Evolutionary conservation across 1,140 invertebrate genomes (phyloP).

Genomic region (Drosophila varians): DNA sequence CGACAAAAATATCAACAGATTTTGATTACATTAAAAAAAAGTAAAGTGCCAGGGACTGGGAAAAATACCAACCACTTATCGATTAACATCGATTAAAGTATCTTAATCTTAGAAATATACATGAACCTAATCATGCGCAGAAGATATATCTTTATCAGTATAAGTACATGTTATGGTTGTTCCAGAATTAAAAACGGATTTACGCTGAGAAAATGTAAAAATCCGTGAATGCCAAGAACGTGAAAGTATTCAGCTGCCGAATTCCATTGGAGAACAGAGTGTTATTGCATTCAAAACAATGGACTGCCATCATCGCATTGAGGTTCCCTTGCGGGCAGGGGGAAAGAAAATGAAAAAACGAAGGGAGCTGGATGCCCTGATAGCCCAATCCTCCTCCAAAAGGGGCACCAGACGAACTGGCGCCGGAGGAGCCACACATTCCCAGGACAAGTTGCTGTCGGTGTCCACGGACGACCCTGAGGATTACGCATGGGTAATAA

Average conservation of each 20-base stretch:
- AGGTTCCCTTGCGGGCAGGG: slow-evolving; percentile 80
- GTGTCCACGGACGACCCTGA: slow-evolving; percentile 84
- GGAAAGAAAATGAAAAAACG: slow-evolving; percentile 85
- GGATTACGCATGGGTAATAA: slow-evolving; percentile 79
- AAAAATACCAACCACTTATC: not conserved
- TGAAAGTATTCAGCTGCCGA: slow-evolving; percentile 16
- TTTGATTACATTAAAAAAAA: not conserved
- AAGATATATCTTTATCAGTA: slow-evolving; percentile 53
- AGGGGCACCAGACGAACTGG: slow-evolving; percentile 46
- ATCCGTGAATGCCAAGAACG: slow-evolving; percentile 3
- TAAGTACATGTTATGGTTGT: slow-evolving; percentile 49
- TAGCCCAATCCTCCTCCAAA: slow-evolving; percentile 75
- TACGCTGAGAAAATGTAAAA: slow-evolving; percentile 44
- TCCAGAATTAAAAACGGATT: slow-evolving; percentile 27
- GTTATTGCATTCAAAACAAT: slow-evolving; percentile 41
- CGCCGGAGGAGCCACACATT: slow-evolving; percentile 49
- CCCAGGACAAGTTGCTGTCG: slow-evolving; percentile 83
- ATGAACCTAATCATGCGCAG: slow-evolving; percentile 44
- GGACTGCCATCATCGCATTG: slow-evolving; percentile 80
- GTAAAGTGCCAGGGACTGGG: not conserved
- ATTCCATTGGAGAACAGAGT: slow-evolving; percentile 21
- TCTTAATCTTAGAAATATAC: slow-evolving; percentile 21
- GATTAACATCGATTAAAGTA: slow-evolving; percentile 15
- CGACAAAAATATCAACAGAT: not conserved
- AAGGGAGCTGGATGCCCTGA: slow-evolving; percentile 84